Evolutionary conservation across 2,888 invertebrate species (phyloP), one percentile per base, ranked within the genome.

Genomic region (Rhopalosiphum nymphaeae): DNA sequence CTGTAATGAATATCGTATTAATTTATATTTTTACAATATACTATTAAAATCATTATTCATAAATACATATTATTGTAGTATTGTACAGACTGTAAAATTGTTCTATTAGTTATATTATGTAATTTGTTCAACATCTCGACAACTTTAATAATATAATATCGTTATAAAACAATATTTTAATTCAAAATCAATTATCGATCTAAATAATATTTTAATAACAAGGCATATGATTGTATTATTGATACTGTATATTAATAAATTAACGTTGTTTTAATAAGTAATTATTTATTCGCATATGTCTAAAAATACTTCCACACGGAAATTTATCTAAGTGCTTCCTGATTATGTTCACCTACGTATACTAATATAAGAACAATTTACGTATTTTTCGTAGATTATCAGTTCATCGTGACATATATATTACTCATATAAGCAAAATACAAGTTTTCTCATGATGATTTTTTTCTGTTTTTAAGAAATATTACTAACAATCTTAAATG

Each of bases 401-500:
- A 78, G 78, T 78, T 56, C n/a, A 84, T 84, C 3, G 53, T 42
- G 53, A 91, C 91, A 42, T 84, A 49, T 53, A 91, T 36, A 78
- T 78, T 78, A 42, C 78, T 36, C 21, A 78, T 78, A 67, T 7
- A n/a, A 89, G 57, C 49, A 26, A 78, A 49, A 78, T 46, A 57
- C 85, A 91, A n/a, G 57, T 57, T 91, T 91, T 86, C 44, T 11
- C 86, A 57, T 91, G 5, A 46, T 57, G 46, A 44, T 36, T 44
- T 57, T 57, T 57, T 89, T n/a, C 29, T 44, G 7, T 89, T 57
- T 89, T 85, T 16, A 10, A n/a, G 21, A 36, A 57, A n/a, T 91
- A 91, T 86, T n/a, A 67, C 87, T 7, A 67, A 92, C 92, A 46
- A 61, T 87, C 61, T 67, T 61, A 36, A 78, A 92, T 87, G 92